Percentiles rank a stretch among this genome's conserved stretches.
Evolutionary conservation across 2,888 invertebrate species (phyloP).

Genomic region (Dicycla oo): DNA sequence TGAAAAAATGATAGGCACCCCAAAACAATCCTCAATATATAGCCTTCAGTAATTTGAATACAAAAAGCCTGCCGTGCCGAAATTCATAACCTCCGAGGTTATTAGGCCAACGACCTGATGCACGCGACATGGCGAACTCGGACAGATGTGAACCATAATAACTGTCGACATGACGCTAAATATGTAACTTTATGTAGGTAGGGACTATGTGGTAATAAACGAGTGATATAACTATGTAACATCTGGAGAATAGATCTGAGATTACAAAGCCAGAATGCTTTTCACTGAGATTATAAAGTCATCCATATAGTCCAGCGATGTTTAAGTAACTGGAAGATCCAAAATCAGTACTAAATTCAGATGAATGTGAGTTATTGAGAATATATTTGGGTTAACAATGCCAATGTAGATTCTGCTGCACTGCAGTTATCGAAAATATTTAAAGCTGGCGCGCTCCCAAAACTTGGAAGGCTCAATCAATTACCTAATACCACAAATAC

Average conservation of each 20-base stretch:
- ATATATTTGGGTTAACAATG: slow-evolving; percentile 18
- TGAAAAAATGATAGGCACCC: slow-evolving; percentile 22
- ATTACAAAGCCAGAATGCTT: slow-evolving; percentile 30
- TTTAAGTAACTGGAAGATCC: not conserved
- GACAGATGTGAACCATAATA: slow-evolving; percentile 45
- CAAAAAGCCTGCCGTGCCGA: slow-evolving; percentile 66
- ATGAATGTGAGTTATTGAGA: not conserved
- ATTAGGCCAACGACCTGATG: slow-evolving; percentile 69
- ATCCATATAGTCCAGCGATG: not conserved
- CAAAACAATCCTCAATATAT: slow-evolving; percentile 14
- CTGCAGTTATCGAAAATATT: slow-evolving; percentile 39
- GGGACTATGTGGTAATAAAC: slow-evolving; percentile 19
- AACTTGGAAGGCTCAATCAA: slow-evolving; percentile 30
- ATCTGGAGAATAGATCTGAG: slow-evolving; percentile 38
- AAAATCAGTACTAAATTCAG: not conserved
- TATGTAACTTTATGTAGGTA: slow-evolving; percentile 35
- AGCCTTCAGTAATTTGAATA: slow-evolving; percentile 55
- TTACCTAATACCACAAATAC: slow-evolving; percentile 20
- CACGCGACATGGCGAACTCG: slow-evolving; percentile 59
- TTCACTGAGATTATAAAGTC: not conserved
- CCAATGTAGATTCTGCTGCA: slow-evolving; percentile 5
- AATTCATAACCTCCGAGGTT: slow-evolving; percentile 69
- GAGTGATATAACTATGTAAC: slow-evolving; percentile 37
- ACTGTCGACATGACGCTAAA: slow-evolving; percentile 29
- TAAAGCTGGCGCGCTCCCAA: slow-evolving; percentile 35